Conservation (phyloP, 2,113 vertebrate species). For the Capreolus pygargus region DNA sequence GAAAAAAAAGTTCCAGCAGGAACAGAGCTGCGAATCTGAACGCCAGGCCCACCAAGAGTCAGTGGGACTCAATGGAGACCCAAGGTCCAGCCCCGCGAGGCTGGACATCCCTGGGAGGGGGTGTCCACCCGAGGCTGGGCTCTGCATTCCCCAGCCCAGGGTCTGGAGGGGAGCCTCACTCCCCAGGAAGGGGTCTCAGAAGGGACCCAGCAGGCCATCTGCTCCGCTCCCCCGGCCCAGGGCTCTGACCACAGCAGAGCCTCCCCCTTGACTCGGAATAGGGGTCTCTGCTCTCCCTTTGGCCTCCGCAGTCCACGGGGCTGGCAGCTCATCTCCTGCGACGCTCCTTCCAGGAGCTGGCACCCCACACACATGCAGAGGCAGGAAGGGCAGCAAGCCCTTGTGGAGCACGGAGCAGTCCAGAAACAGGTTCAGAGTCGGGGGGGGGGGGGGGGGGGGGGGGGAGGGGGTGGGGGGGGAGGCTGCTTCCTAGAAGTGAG, state of each 20-base stretch:
- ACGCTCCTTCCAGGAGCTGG: neutral
- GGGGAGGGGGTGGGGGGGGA: neutral
- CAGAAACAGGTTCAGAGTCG: neutral
- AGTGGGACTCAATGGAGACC: fast-evolving
- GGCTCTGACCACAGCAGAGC: neutral
- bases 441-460: too few relatives aligned
- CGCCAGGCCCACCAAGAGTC: neutral
- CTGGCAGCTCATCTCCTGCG: neutral
- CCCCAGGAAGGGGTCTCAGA: neutral
- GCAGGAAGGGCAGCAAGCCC: neutral
- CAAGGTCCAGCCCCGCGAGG: neutral
- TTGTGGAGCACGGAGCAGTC: neutral
- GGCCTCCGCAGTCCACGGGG: neutral
- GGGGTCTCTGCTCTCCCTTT: neutral
- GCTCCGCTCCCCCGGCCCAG: neutral
- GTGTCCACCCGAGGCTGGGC: neutral
- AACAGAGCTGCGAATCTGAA: neutral
- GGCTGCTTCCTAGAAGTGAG: neutral
- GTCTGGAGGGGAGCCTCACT: neutral
- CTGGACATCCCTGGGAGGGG: neutral
- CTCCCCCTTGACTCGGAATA: neutral
- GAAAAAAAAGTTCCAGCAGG: neutral
- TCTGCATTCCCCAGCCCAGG: neutral
- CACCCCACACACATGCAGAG: fast-evolving
- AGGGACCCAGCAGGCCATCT: neutral